Evolutionary conservation across 2,797 vertebrate species (phyloP).

Genomic region (Sebastes flavidus): DNA sequence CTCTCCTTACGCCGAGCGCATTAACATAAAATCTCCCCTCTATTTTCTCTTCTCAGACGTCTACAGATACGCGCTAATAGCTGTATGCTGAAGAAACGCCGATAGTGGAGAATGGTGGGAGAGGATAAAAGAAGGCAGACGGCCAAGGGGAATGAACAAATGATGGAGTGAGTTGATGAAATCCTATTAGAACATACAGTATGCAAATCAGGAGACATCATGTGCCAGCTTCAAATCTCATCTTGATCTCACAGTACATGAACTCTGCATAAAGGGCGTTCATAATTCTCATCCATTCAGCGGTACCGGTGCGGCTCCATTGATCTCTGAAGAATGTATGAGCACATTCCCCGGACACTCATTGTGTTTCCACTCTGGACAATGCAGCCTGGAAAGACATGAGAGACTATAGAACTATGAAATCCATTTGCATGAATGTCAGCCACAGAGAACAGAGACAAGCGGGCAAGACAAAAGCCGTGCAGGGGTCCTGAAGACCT

Average conservation of each 20-base stretch:
- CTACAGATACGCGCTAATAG: slow-evolving; percentile 24
- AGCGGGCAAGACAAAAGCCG: slow-evolving; percentile 40
- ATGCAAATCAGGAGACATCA: slow-evolving; percentile 53
- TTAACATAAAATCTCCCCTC: slow-evolving; percentile 21
- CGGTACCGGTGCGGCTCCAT: slow-evolving; percentile 20
- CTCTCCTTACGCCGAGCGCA: neutral
- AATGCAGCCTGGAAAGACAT: slow-evolving; percentile 47
- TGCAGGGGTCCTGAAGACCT: slow-evolving; percentile 20
- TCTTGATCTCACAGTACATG: slow-evolving; percentile 44
- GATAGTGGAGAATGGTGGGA: slow-evolving; percentile 4
- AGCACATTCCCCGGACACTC: slow-evolving; percentile 44
- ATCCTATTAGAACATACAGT: slow-evolving; percentile 45
- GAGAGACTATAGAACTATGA: slow-evolving; percentile 12
- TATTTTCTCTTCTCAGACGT: slow-evolving; percentile 14
- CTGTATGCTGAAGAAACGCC: neutral
- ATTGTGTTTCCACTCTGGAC: slow-evolving; percentile 55
- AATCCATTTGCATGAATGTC: slow-evolving; percentile 63
- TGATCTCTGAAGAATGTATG: slow-evolving; percentile 52
- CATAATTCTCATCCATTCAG: slow-evolving; percentile 39
- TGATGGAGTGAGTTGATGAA: slow-evolving; percentile 42
- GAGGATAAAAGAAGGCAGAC: slow-evolving; percentile 20
- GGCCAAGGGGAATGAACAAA: slow-evolving; percentile 31
- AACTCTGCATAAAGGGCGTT: slow-evolving; percentile 30
- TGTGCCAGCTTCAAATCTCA: slow-evolving; percentile 35
- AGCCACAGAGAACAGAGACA: slow-evolving; percentile 34